Evolutionary conservation across 1,140 invertebrate species (phyloP).

Genomic region (Trinorchestia longiramus): DNA sequence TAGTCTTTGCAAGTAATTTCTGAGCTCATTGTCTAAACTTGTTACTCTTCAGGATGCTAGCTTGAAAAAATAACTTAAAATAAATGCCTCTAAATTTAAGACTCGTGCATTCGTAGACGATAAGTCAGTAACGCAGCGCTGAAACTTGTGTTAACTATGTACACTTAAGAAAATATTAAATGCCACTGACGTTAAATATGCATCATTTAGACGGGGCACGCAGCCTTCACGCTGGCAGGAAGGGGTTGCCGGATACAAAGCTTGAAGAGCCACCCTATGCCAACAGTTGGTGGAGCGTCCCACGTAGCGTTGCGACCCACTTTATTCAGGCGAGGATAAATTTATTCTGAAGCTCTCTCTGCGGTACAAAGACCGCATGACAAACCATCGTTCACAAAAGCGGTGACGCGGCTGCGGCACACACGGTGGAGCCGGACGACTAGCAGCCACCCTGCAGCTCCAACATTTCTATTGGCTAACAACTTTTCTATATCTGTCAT

Average conservation of each 20-base stretch:
- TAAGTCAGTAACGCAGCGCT: not conserved
- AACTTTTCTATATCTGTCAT: slow-evolving; percentile 55
- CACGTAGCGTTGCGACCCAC: not conserved
- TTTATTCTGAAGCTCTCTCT: not conserved
- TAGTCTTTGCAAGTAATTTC: too few relatives aligned
- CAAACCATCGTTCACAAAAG: slow-evolving; percentile 48
- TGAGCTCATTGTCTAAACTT: too few relatives aligned
- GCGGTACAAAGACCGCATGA: slow-evolving; percentile 18
- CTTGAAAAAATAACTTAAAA: too few relatives aligned
- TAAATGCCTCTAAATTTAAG: too few relatives aligned
- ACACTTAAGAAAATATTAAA: not conserved
- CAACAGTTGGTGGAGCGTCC: slow-evolving; percentile 33
- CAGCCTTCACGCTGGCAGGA: not conserved
- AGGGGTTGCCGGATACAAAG: not conserved
- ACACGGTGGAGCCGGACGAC: not conserved
- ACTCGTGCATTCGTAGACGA: too few relatives aligned
- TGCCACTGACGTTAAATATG: not conserved
- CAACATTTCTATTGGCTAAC: slow-evolving; percentile 54
- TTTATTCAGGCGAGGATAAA: slow-evolving; percentile 41
- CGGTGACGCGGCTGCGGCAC: not conserved
- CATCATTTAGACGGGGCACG: not conserved
- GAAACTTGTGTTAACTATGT: not conserved
- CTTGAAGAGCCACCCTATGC: not conserved
- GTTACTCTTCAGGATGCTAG: not conserved
- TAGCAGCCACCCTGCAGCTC: slow-evolving; percentile 9